Evolutionary conservation across 2,888 invertebrate genomes (phyloP).

Genomic region (Eupithecia tripunctaria): DNA sequence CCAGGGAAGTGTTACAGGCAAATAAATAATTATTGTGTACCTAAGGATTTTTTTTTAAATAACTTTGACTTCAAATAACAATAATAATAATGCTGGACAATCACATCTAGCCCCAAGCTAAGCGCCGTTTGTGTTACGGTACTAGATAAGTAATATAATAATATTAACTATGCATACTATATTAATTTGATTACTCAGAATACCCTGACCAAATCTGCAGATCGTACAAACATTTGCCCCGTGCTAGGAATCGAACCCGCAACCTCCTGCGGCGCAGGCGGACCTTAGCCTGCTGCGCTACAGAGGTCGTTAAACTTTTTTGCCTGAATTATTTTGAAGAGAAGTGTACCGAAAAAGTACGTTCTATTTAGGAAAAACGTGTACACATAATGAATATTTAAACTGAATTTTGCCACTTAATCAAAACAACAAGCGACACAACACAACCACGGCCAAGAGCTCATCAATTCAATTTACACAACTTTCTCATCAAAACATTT

Average conservation of each 20-base stretch:
- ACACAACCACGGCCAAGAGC: background rate
- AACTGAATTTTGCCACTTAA: background rate
- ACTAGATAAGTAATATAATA: too few relatives aligned
- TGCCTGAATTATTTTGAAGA: background rate
- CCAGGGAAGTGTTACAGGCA: too few relatives aligned
- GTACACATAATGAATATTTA: background rate
- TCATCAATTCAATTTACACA: background rate
- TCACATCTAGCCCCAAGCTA: too few relatives aligned
- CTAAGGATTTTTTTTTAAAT: too few relatives aligned
- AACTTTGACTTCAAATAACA: too few relatives aligned
- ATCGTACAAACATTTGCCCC: background rate
- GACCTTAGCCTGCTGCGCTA: background rate
- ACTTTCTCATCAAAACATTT: constrained; percentile 1
- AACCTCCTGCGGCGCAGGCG: background rate
- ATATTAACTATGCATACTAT: too few relatives aligned
- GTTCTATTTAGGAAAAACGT: background rate
- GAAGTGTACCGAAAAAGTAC: background rate
- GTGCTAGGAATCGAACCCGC: background rate
- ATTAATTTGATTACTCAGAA: background rate
- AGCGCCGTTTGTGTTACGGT: too few relatives aligned
- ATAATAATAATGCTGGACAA: too few relatives aligned
- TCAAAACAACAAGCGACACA: background rate
- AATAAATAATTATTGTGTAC: too few relatives aligned
- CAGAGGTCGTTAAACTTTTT: background rate
- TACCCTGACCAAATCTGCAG: background rate